Base-by-base conservation (phyloP, 2,888 invertebrate genomes). In the Augiades crinisus region DNA sequence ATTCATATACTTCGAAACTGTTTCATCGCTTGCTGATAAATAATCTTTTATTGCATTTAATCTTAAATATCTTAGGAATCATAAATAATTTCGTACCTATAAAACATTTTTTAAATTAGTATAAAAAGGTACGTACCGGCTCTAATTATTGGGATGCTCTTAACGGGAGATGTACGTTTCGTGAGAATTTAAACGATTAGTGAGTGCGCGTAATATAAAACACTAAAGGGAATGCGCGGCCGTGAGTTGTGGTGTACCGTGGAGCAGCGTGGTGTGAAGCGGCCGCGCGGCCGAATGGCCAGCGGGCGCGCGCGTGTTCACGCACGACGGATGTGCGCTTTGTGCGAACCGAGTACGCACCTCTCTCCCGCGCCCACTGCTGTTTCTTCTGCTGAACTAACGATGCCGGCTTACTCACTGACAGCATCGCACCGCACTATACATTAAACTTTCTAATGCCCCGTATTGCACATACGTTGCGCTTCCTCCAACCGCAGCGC, bases 351-450 rank as follows among this genome's bases (percentile, higher is more conserved):
- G 36, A 55, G 58, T 80, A 84, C 87, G 73, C 90, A 97, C 98
- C 97, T 93, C 94, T 93, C 91, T 98, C 98, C 81, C 92, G 93
- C 65, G 96, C 97, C 98, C 98, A 98, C 92, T 98, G 97, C 72
- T 95, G 91, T 80, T 94, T 94, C 86, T 98, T 98, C 86, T 95
- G 93, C 90, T 98, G 96, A 69, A 97, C 91, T 75, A 96, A 88
- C 60, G 95, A 93, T 66, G 82, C 78, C 66, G 82, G 82, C 75
- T 87, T 87, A 76, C 82, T 80, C 75, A 88, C 86, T 63, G 88
- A 81, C 84, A 88, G 80, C 89, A 88, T 88, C 80, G 84, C 87
- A 82, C 79, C 59, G 64, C 75, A 72, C 72, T 78, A 75, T 73
- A 76, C 86, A 86, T 85, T 79, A 84, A 86, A 86, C 85, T 87